These are phyloP conservation scores for Oxygymnocypris stewartii DNA, from an alignment of 2,113 vertebrate species.

Conservation along the genomic window DNA sequence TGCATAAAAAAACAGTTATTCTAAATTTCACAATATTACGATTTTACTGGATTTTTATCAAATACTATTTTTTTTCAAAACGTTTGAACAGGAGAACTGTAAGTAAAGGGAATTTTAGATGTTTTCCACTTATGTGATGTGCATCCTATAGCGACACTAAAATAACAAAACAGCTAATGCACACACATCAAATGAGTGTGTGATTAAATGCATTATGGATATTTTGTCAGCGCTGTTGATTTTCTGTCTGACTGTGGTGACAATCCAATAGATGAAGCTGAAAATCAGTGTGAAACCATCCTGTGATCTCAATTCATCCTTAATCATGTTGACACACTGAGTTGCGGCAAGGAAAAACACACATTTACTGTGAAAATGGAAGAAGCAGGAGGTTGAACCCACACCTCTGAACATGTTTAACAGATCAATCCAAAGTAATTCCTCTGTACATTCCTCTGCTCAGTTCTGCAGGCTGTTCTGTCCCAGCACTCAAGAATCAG, in stretches of 20 bases:
- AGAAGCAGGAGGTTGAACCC: background rate
- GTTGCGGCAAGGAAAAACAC: background rate
- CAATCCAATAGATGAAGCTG: constrained; percentile 1
- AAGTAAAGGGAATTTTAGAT: too few relatives aligned
- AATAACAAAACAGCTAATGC: background rate
- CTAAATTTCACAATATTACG: too few relatives aligned
- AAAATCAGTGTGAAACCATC: constrained; percentile 21
- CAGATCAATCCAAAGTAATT: constrained; percentile 13
- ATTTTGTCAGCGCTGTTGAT: constrained; percentile 4
- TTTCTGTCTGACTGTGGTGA: constrained; percentile 16
- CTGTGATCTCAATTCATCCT: constrained; percentile 22
- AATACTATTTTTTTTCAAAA: too few relatives aligned
- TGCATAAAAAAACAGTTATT: background rate
- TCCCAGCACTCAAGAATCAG: background rate
- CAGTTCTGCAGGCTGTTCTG: constrained; percentile 1
- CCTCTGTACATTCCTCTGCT: background rate
- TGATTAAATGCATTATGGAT: constrained; percentile 6
- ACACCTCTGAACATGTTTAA: background rate
- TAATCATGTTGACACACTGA: constrained; percentile 8
- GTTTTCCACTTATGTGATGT: background rate
- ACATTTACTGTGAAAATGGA: background rate
- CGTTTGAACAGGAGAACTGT: too few relatives aligned
- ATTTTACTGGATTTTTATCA: too few relatives aligned
- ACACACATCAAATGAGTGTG: background rate
- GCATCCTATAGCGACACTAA: background rate